Base-by-base conservation (phyloP, 2,797 vertebrate genomes). In the Cossypha polioptera region DNA sequence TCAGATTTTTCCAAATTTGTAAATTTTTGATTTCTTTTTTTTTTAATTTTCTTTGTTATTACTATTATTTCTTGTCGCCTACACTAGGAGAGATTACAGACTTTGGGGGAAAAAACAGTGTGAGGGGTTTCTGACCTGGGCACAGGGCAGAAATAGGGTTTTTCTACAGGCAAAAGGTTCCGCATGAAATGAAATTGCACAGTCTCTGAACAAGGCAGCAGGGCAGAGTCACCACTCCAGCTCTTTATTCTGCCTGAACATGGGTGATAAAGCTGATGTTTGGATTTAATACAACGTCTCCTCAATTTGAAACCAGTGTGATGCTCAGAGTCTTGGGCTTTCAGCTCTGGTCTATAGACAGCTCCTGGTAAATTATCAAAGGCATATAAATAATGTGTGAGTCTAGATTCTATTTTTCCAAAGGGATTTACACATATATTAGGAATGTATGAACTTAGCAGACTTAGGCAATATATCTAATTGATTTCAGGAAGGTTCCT, bases 401-500 rank as follows among this genome's bases (percentile, higher is more conserved):
- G 59, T 20, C 33, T 35, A 92, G 72, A 78, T 79, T 83, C 69
- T 86, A 5, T 75, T 95, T 78, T 95, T 90, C 67, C 74, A 84
- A 81, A 78, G 77, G 55, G 54, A 66, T 90, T 92, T 88, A 42
- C 57, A 66, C 17, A 13, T 84, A 4, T 66, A 88, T 66, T 84
- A 86, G 31, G 47, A 79, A 73, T 42, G 51, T 29, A 54, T 85
- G 63, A 81, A 84, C 73, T 88, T 88, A 72, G 57, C 38, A 72
- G 65, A 61, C 76, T 67, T 55, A 66, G 58, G 73, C 47, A 88
- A 90, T 90, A 90, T 86, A 95, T 88, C 69, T 51, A 81, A 10
- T 24, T 73, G 35, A 88, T 88, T 93, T 89, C 83, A 92, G 71
- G 71, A 51, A 82, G 65, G 31, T 68, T 90, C 74, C 36, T 65